Conservation (phyloP, 2,113 vertebrate genomes). For the Myxocyprinus asiaticus region DNA sequence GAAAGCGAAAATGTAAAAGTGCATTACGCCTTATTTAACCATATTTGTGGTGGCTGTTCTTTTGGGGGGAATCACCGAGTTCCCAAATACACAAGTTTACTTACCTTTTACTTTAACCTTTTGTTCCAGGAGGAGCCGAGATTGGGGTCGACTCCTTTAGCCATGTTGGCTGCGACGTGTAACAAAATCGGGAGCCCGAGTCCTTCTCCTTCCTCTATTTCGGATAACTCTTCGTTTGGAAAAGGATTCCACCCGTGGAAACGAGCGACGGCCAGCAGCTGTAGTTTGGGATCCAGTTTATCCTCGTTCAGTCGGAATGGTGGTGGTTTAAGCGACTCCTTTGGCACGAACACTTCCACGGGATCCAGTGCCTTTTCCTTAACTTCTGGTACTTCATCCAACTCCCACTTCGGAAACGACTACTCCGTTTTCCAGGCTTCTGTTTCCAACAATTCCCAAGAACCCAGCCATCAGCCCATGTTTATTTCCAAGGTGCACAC, state of each 20-base stretch:
- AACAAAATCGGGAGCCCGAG: constrained; percentile 98
- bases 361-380: constrained; percentile 95
- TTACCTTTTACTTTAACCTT: constrained; percentile 28
- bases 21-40: too few species aligned
- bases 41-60: not conserved
- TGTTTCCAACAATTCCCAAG: constrained; percentile 78
- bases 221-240: constrained; percentile 89
- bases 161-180: constrained; percentile 97
- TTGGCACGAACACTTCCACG: constrained; percentile 82
- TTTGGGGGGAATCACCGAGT: not conserved
- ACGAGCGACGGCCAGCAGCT: constrained; percentile 82
- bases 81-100: not conserved
- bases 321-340: constrained; percentile 86
- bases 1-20: not conserved
- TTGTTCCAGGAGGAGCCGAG: constrained; percentile 92
- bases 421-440: constrained; percentile 93
- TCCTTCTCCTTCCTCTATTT: constrained; percentile 89
- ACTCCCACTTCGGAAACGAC: constrained; percentile 91
- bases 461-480: constrained; percentile 88
- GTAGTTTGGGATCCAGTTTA: constrained; percentile 86
- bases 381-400: constrained; percentile 84
- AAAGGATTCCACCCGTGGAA: constrained; percentile 99
- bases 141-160: constrained; percentile 96
- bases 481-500: constrained; percentile 97
- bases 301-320: constrained; percentile 84